Evolutionary conservation across 2,888 invertebrate species (phyloP), one percentile per base, ranked within the genome.

Genomic region (Eupithecia subumbrata): DNA sequence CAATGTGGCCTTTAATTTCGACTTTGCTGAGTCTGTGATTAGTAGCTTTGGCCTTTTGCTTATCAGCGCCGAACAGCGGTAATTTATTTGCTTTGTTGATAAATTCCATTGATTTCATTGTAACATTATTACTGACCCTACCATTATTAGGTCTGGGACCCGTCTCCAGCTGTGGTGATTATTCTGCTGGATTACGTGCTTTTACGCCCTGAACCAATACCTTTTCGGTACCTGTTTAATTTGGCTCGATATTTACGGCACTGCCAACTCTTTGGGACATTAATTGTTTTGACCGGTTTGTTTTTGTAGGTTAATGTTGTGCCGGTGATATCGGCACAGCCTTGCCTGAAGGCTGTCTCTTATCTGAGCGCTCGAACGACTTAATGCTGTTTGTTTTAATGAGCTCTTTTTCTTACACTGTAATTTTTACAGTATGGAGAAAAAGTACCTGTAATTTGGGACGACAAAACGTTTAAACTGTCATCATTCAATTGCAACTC

Each of bases 221-320:
- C 68, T 68, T 68, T 68, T 43, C 43, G 40, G 68, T 68, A 68
- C n/a, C 25, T 68, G 16, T 60, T 69, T 40, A 45, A 72, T 45
- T 68, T 68, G 68, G 22, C 68, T 68, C 22, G 40, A 67, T 43
- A 43, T 68, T 68, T 68, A 68, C 66, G 22, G 40, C 63, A 40
- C 67, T 48, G 25, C 48, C 25, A 63, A 60, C 68, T 73, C 56
- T 74, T 71, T 69, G 30, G 43, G 75, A 63, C 76, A 79, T 67
- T 74, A 77, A 77, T 74, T 77, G 72, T 77, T 81, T 84, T 83
- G 80, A 83, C 84, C 79, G 83, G 84, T 85, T 84, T 81, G n/a
- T 76, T 79, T 85, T 83, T 85, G 83, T 84, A 82, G 88, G 87
- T 87, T 86, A 88, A 87, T 85, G 84, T 80, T 81, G 75, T 79